Evolutionary conservation across 1,140 invertebrate species (phyloP), one percentile per base, ranked within the genome.

Genomic region (Agrypnia vestita): DNA sequence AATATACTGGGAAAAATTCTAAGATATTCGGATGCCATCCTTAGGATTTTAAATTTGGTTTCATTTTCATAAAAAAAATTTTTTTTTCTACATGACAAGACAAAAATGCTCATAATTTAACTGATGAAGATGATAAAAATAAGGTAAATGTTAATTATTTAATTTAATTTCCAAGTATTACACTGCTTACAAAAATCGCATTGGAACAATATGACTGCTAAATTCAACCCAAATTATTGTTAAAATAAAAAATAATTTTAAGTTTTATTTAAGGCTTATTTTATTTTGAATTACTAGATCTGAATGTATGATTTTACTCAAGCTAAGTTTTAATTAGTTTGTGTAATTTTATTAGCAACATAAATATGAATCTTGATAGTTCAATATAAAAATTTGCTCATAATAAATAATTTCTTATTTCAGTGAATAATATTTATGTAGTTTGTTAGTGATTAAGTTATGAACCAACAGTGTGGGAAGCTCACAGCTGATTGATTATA

Each of bases 241-340:
- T 51, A 3, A 1, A n/a, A n/a, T n/a, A n/a, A n/a, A n/a, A 12
- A 3, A 12, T 15, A 51, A 51, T 13, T 15, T 51, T 13, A 51
- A 51, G 49, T 64, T 64, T 64, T 25, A 25, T 64, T 64, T 25
- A 64, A 64, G n/a, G n/a, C 19, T 25, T 35, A 62, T n/a, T 64
- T 19, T 64, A 25, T 64, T 64, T 11, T 64, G 10, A 64, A 64
- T 43, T 0, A 64, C n/a, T 64, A 43, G 61, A 64, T 64, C 61
- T 64, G 61, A 43, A 25, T 25, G 35, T 25, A 19, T 25, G 35
- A 19, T 64, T 64, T 64, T 64, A 64, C 61, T 64, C 61, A 64
- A 64, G 35, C 21, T 64, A 64, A 64, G 61, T 64, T 64, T 64
- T 64, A 64, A 25, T 64, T 64, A 64, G 61, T 64, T 64, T 64